phyloP scores from a whole-genome alignment of 64 coral and sea anemone genomes.

The Hydrozoanthus tunicans region DNA sequence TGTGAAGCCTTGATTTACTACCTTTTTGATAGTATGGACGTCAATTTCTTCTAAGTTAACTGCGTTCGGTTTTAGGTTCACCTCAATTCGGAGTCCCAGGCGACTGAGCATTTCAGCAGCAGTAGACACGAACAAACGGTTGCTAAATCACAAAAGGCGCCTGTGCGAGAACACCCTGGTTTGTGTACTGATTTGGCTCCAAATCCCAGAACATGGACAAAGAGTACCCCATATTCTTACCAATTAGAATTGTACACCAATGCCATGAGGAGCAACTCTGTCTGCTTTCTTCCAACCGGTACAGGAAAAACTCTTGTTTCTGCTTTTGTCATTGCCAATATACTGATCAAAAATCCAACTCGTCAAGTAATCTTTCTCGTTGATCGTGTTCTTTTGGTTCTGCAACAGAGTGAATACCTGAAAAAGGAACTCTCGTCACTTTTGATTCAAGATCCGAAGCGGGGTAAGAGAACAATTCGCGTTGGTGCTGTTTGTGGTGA shows the following conservation, averaged over 20 bases:
- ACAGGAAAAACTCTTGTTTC: constrained; percentile 88
- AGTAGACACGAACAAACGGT: constrained; percentile 89
- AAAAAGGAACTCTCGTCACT: constrained; percentile 74
- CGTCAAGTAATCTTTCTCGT: constrained; percentile 91
- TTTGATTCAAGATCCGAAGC: constrained; percentile 48
- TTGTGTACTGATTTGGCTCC: constrained; percentile 24
- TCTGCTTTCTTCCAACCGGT: constrained; percentile 93
- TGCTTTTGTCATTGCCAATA: constrained; percentile 75
- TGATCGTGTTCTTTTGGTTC: constrained; percentile 77
- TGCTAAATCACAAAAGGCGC: constrained; percentile 91
- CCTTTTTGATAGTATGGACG: no score
- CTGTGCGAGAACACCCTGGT: constrained; percentile 58
- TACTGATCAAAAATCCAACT: constrained; percentile 79
- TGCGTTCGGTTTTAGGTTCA: constrained; percentile 58
- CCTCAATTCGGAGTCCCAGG: constrained; percentile 89
- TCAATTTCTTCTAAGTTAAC: no score
- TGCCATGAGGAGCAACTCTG: constrained; percentile 76
- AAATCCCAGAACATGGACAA: constrained; percentile 16
- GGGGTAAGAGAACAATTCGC: constrained; percentile 64
- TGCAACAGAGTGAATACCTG: constrained; percentile 85
- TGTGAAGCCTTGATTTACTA: no score
- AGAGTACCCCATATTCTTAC: constrained; percentile 68
- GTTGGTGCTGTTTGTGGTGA: constrained; percentile 93
- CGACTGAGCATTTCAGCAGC: constrained; percentile 84
- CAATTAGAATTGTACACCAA: constrained; percentile 84